Evolutionary conservation across 2,797 vertebrate genomes (phyloP), one percentile per base, ranked within the genome.

Genomic region (Philypnodon macrostomus): DNA sequence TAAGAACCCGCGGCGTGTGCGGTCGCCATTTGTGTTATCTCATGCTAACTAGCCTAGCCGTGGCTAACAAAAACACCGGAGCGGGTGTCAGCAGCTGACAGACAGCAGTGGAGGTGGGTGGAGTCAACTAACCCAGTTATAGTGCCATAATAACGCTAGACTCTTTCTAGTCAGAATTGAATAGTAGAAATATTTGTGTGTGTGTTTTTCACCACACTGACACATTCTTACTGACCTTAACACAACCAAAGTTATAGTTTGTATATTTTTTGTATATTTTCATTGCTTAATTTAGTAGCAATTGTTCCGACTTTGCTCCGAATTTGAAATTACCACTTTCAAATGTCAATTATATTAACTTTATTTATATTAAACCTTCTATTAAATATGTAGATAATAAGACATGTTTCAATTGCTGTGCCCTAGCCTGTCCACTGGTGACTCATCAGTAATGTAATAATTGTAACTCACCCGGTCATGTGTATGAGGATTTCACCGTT

Each of bases 31-130:
- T 59, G 26, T 60, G 47, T 67, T 81, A 76, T 71, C 67, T 67
- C 73, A 66, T 37, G 73, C 59, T 68, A 75, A 64, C 68, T 70
- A 60, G 47, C 56, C n/a, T n/a, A 73, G 63, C 63, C 38, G 30
- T 3, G 64, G 81, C 80, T 82, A 84, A 73, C 63, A 34, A 60
- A 73, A 79, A 54, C 1, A 53, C 33, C n/a, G 51, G 19, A 65
- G 42, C 58, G 56, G 27, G 58, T 60, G 45, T 54, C 57, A 56
- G 70, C 55, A 23, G 58, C 55, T 18, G 57, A 70, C 63, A 46
- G 31, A 44, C 40, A 34, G 48, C 53, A 45, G 50, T 35, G n/a
- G 58, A 86, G 86, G 83, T 88, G 74, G 84, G 86, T 80, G 78
- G 80, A 70, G 81, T 58, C 53, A 39, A 61, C n/a, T 13, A 12